phyloP scores from a whole-genome alignment of 1,140 invertebrate species.

The Druon quercuslanigerum region DNA sequence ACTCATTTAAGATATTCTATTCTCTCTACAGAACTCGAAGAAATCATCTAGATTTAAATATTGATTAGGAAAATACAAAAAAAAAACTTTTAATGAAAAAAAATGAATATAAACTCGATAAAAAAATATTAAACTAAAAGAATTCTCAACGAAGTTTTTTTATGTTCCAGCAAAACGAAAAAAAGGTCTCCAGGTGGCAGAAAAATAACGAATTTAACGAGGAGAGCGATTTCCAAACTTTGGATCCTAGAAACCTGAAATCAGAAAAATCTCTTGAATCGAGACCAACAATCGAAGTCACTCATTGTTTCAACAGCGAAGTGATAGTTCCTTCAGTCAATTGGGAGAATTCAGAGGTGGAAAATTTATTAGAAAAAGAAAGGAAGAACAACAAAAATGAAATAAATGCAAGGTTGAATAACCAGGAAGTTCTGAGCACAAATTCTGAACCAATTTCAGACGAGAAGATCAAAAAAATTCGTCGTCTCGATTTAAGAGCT shows the following conservation, averaged over 20 bases:
- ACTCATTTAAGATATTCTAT: no score
- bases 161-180: background rate
- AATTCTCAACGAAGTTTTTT: no score
- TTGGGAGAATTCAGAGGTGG: background rate
- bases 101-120: no score
- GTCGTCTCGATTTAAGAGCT: constrained; percentile 63
- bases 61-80: background rate
- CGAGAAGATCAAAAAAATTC: constrained; percentile 55
- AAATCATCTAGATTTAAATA: no score
- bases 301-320: background rate
- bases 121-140: no score
- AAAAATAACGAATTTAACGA: constrained; percentile 1
- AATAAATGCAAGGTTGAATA: constrained; percentile 52
- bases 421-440: constrained; percentile 38
- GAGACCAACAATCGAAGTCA: background rate
- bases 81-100: background rate
- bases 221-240: background rate
- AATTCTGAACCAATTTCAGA: constrained; percentile 39
- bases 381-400: constrained; percentile 56
- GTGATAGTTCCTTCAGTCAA: background rate
- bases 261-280: no score
- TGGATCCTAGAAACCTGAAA: background rate
- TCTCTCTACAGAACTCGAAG: no score
- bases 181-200: background rate
- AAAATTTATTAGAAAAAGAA: constrained; percentile 41